Evolutionary conservation across 2,113 vertebrate species (phyloP).

Genomic region (Merops nubicus): DNA sequence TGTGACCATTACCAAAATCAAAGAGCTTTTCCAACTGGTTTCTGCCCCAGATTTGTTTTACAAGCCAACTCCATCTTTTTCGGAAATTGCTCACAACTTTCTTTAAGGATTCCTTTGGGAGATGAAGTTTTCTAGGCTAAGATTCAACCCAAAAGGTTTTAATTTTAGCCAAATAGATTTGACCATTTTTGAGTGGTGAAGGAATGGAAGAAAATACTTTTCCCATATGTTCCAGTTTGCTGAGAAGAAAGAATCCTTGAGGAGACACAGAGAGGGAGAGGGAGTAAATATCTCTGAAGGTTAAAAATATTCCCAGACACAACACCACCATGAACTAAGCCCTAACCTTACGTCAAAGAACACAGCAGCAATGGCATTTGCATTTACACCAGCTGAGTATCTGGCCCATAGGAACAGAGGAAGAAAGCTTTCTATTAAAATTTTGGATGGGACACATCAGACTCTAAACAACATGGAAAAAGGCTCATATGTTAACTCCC

Average conservation of each 20-base stretch:
- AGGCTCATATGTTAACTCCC: neutral
- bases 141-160: constrained; percentile 69
- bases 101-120: constrained; percentile 56
- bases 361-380: constrained; percentile 7
- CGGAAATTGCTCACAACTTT: constrained; percentile 36
- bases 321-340: constrained; percentile 53
- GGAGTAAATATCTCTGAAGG: constrained; percentile 21
- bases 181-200: constrained; percentile 56
- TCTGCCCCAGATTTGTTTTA: neutral
- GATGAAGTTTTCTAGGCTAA: constrained; percentile 64
- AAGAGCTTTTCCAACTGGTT: neutral
- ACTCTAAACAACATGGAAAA: constrained; percentile 26
- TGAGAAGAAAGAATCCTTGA: constrained; percentile 30
- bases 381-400: constrained; percentile 50
- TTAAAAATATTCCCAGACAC: constrained; percentile 68
- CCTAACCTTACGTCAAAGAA: constrained; percentile 47
- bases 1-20: neutral
- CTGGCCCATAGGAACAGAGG: constrained; percentile 33
- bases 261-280: constrained; percentile 12
- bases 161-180: constrained; percentile 62
- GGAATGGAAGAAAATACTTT: constrained; percentile 65
- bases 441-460: neutral
- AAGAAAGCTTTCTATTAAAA: constrained; percentile 50
- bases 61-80: neutral
- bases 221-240: constrained; percentile 60